A percentile compares a stretch with the other conserved stretches of the same genome.
These are phyloP conservation scores for Drosophila tani DNA, from an alignment of 1,140 invertebrate species.

Conservation along the genomic window DNA sequence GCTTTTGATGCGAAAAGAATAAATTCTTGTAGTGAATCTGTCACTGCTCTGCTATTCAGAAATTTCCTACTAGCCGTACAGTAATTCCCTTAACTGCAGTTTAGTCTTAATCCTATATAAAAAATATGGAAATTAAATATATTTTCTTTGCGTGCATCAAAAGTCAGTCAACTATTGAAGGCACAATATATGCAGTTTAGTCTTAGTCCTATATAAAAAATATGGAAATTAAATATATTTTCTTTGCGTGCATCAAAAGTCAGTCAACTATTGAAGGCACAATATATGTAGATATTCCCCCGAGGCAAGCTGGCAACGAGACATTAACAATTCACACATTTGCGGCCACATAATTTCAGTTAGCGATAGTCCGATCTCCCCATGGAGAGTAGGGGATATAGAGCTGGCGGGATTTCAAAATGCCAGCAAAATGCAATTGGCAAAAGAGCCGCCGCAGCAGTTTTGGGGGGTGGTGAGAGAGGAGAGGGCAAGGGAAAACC, in stretches of 20 bases:
- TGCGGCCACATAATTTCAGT: conserved; percentile 77
- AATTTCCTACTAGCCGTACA: too few relatives aligned
- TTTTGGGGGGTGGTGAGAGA: too few relatives aligned
- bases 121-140: too few relatives aligned
- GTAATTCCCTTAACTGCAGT: too few relatives aligned
- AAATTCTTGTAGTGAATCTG: too few relatives aligned
- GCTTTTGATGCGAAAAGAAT: too few relatives aligned
- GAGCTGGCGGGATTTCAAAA: conserved; percentile 42
- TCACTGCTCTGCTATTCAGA: too few relatives aligned
- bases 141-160: conserved; percentile 18
- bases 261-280: conserved; percentile 29
- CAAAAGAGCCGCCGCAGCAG: conserved; percentile 11
- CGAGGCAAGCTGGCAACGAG: conserved; percentile 55
- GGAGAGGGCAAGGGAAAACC: not conserved
- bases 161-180: conserved; percentile 30
- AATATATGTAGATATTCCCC: conserved; percentile 7
- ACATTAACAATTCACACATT: conserved; percentile 82
- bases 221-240: not conserved
- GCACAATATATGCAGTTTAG: conserved; percentile 12
- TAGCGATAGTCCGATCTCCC: conserved; percentile 44
- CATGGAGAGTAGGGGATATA: not conserved
- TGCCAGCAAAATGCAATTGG: conserved; percentile 54
- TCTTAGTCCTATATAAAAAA: too few relatives aligned
- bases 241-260: conserved; percentile 19
- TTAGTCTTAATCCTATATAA: too few relatives aligned